These are phyloP conservation scores for Rynchops niger DNA, from an alignment of 2,113 vertebrate species.

Conservation along the genomic window DNA sequence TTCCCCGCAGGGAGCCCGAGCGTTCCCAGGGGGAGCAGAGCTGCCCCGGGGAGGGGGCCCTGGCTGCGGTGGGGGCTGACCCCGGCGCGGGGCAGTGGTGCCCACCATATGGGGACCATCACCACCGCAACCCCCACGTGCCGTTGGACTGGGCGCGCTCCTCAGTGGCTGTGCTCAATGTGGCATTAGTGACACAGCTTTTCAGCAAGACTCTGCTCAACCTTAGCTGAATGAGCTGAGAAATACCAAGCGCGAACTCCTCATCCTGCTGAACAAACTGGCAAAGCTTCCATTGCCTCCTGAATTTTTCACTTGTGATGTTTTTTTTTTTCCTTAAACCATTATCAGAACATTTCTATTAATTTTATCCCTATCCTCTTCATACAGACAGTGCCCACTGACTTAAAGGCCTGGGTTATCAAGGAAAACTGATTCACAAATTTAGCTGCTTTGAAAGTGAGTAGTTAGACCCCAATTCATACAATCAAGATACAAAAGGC, in stretches of 20 bases:
- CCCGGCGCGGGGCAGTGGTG: neutral
- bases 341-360: neutral
- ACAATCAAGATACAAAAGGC: neutral
- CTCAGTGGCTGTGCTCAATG: neutral
- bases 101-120: neutral
- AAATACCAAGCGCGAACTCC: neutral
- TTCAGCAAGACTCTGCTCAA: neutral
- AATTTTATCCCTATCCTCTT: neutral
- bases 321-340: neutral
- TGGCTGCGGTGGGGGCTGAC: neutral
- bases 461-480: neutral
- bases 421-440: neutral
- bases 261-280: neutral
- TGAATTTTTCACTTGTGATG: neutral
- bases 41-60: neutral
- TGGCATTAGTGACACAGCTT: no score
- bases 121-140: rapidly evolving
- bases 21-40: neutral
- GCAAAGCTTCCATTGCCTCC: neutral
- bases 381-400: neutral
- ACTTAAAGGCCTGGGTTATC: neutral
- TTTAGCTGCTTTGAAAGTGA: neutral
- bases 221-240: neutral
- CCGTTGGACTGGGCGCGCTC: neutral
- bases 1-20: rapidly evolving